phyloP scores from a whole-genome alignment of 2,888 invertebrate species.

The Polyploca ridens region DNA sequence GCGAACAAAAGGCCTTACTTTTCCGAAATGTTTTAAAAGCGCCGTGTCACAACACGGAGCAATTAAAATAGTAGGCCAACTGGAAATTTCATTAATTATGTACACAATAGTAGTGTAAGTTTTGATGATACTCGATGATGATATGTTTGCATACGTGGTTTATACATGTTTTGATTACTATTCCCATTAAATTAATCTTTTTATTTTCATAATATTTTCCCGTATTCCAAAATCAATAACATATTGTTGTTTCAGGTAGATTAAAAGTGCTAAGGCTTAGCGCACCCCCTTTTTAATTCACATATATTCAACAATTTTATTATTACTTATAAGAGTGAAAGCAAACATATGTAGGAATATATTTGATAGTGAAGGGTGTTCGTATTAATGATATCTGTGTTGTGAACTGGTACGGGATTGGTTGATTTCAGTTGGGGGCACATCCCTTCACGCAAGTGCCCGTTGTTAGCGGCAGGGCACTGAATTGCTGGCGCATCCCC shows the following conservation, averaged over 20 bases:
- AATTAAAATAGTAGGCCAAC: constrained; percentile 83
- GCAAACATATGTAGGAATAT: constrained; percentile 75
- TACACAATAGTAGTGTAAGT: constrained; percentile 61
- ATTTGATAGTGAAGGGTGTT: constrained; percentile 62
- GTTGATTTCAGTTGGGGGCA: constrained; percentile 61
- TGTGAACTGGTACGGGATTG: constrained; percentile 62
- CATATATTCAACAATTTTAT: constrained; percentile 57
- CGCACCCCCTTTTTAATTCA: constrained; percentile 68
- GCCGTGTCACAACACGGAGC: constrained; percentile 76
- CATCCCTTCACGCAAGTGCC: constrained; percentile 62
- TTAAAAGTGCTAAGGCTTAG: constrained; percentile 20
- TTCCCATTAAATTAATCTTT: constrained; percentile 16
- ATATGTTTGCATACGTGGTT: constrained; percentile 68
- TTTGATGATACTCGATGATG: constrained; percentile 69
- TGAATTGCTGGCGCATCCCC: constrained; percentile 47
- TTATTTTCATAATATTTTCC: not conserved
- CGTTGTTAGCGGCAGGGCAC: constrained; percentile 38
- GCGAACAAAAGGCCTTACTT: constrained; percentile 75
- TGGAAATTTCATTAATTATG: constrained; percentile 83
- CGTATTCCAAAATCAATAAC: too few species aligned
- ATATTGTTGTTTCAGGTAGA: constrained; percentile 18
- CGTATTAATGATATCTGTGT: constrained; percentile 61
- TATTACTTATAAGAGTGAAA: constrained; percentile 77
- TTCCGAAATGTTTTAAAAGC: constrained; percentile 80
- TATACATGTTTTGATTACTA: constrained; percentile 56